Conservation (phyloP, 2,888 invertebrate species). For the Erebia aethiops region DNA sequence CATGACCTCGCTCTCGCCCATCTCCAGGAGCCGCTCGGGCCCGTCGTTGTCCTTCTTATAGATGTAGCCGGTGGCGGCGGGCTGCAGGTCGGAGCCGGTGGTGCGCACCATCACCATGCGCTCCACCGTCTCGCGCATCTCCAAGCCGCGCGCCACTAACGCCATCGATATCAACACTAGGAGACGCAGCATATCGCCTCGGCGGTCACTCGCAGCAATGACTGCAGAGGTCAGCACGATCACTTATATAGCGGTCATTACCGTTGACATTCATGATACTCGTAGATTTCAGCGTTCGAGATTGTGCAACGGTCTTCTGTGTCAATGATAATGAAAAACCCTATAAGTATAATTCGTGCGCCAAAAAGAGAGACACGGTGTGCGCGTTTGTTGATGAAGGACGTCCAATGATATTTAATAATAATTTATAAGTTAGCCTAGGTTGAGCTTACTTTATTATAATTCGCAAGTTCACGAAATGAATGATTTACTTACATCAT, state of each 20-base stretch:
- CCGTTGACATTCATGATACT: conserved; percentile 77
- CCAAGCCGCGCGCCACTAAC: conserved; percentile 58
- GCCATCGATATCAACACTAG: conserved; percentile 56
- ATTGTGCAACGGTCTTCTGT: conserved; percentile 79
- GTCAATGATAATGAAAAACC: conserved; percentile 81
- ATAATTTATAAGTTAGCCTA: neutral
- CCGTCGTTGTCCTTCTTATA: conserved; percentile 78
- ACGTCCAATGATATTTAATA: neutral
- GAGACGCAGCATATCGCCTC: conserved; percentile 61
- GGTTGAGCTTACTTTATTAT: too few relatives aligned
- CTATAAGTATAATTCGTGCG: conserved; percentile 46
- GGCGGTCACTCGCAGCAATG: conserved; percentile 63
- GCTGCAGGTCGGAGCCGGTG: conserved; percentile 82
- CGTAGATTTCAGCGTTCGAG: conserved; percentile 70
- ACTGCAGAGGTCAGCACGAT: conserved; percentile 67
- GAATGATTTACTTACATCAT: too few relatives aligned
- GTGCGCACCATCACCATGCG: conserved; percentile 82
- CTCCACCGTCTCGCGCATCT: conserved; percentile 76
- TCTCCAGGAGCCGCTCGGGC: conserved; percentile 72
- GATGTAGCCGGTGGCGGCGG: conserved; percentile 83
- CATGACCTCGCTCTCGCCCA: conserved; percentile 74
- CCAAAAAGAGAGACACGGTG: neutral
- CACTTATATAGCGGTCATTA: conserved; percentile 76
- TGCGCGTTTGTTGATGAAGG: neutral
- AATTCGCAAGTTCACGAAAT: neutral